phyloP scores from a whole-genome alignment of 2,888 invertebrate genomes.

The Lasioglossum marginatum region DNA sequence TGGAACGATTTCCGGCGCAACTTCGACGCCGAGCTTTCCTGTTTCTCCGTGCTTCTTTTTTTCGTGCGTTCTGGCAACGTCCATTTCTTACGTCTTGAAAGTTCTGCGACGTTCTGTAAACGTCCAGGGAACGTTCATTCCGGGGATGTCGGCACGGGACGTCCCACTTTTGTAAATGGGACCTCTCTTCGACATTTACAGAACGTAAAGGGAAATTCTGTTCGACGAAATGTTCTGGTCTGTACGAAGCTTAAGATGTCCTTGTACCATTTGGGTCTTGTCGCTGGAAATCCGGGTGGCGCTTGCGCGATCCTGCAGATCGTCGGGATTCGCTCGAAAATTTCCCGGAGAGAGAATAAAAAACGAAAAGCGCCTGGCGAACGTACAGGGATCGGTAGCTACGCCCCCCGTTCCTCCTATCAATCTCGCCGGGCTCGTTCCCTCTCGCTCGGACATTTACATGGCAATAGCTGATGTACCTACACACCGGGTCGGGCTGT shows the following conservation, averaged over 20 bases:
- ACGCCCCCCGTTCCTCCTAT: conserved; percentile 64
- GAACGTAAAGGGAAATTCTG: no score
- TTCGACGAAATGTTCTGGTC: no score
- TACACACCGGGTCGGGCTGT: conserved; percentile 69
- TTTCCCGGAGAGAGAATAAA: conserved; percentile 21
- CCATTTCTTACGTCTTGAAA: neutral
- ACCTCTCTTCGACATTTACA: no score
- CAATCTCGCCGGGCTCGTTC: conserved; percentile 75
- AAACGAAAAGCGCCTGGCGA: conserved; percentile 8
- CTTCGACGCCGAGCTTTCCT: neutral
- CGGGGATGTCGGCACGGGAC: no score
- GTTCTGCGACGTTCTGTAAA: no score
- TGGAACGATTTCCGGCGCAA: conserved; percentile 26
- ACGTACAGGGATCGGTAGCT: conserved; percentile 42
- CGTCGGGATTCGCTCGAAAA: conserved; percentile 41
- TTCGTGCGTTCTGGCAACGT: neutral
- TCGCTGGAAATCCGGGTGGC: neutral
- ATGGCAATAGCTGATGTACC: conserved; percentile 78
- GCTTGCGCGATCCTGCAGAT: conserved; percentile 4
- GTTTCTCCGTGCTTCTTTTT: neutral
- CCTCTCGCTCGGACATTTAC: conserved; percentile 77
- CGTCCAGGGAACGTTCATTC: no score
- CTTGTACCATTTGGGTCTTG: neutral
- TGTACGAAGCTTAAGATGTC: neutral
- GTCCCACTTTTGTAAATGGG: no score